A percentile compares a stretch with the other conserved stretches of the same genome.
These are phyloP conservation scores for Drosophila bocqueti DNA, from an alignment of 1,140 invertebrate species.

Conservation along the genomic window DNA sequence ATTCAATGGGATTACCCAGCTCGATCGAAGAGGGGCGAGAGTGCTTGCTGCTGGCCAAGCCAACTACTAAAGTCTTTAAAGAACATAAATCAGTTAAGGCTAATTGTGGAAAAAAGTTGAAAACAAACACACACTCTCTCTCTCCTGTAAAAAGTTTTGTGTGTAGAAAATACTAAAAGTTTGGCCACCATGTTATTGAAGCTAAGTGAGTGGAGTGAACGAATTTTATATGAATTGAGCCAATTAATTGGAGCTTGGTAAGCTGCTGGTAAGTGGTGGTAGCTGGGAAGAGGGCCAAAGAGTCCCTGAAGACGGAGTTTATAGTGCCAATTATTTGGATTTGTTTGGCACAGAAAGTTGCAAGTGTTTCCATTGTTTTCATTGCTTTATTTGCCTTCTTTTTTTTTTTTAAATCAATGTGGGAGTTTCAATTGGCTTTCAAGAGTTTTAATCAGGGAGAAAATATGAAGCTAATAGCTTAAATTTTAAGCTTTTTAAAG, in stretches of 20 bases:
- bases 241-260: slow-evolving; percentile 33
- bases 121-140: slow-evolving; percentile 5
- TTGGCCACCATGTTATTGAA: slow-evolving; percentile 25
- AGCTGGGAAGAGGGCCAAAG: not conserved
- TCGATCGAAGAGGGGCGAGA: slow-evolving; percentile 16
- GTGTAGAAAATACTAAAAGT: slow-evolving; percentile 29
- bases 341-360: slow-evolving; percentile 4
- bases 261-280: slow-evolving; percentile 16
- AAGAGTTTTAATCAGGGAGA: not conserved
- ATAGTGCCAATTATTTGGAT: slow-evolving; percentile 12
- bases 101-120: slow-evolving; percentile 41
- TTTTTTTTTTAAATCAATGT: no score
- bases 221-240: slow-evolving; percentile 37
- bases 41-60: not conserved
- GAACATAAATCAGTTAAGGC: slow-evolving; percentile 48
- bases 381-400: not conserved
- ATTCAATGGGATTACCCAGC: slow-evolving; percentile 45
- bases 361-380: slow-evolving; percentile 9
- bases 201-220: slow-evolving; percentile 34
- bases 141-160: slow-evolving; percentile 17
- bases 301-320: not conserved
- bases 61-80: slow-evolving; percentile 38
- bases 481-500: not conserved
- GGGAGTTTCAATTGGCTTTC: not conserved
- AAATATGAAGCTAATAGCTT: not conserved